Evolutionary conservation across 2,888 invertebrate species (phyloP).

Genomic region (Drosophila paramelanica): DNA sequence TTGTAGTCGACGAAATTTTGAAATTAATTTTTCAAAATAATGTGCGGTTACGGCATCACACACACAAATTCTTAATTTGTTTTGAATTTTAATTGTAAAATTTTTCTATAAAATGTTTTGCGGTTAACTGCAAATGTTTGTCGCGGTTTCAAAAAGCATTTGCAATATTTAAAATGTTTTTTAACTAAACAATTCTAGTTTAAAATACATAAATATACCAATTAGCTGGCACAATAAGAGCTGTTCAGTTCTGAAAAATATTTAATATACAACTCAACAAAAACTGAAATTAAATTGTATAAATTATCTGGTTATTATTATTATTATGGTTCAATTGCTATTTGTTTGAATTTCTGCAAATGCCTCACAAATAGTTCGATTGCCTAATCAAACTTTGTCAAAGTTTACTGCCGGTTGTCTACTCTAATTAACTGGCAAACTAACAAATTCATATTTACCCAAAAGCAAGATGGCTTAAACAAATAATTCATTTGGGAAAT

Average conservation of each 20-base stretch:
- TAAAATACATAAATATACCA: too few relatives aligned
- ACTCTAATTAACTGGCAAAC: conserved; percentile 48
- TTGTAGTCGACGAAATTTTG: conserved; percentile 1
- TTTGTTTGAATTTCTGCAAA: conserved; percentile 6
- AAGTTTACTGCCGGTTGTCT: conserved; percentile 11
- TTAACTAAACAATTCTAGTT: too few relatives aligned
- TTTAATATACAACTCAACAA: too few relatives aligned
- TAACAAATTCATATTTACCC: conserved; percentile 51
- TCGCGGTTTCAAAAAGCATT: neutral
- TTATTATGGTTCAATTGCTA: conserved; percentile 5
- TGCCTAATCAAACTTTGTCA: conserved; percentile 29
- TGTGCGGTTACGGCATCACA: conserved; percentile 31
- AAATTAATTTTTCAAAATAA: conserved; percentile 24
- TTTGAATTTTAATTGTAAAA: conserved; percentile 29
- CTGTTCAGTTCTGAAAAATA: too few relatives aligned
- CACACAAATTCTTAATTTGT: conserved; percentile 11
- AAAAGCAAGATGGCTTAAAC: conserved; percentile 47
- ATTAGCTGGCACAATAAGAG: too few relatives aligned
- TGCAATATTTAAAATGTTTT: neutral
- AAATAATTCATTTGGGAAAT: conserved; percentile 62
- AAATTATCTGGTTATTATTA: neutral
- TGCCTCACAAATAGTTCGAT: conserved; percentile 12
- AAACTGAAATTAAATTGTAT: too few relatives aligned
- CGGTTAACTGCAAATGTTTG: conserved; percentile 32
- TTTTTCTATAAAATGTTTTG: conserved; percentile 38